phyloP scores from a whole-genome alignment of 1,140 invertebrate species.

The Micrasema longulum region DNA sequence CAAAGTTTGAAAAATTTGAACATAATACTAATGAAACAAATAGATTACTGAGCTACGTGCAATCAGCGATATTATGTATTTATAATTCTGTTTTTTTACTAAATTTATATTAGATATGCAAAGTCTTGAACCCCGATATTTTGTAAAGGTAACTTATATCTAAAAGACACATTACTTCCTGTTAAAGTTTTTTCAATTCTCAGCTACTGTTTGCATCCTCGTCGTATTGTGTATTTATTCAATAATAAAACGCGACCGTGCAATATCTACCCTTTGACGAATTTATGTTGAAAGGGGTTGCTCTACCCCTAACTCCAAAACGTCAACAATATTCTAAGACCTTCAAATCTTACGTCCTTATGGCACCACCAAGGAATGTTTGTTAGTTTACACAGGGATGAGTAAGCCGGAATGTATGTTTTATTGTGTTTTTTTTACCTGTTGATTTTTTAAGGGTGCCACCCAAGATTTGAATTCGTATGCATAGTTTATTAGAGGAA shows the following conservation, averaged over 20 bases:
- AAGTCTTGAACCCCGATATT: too few species aligned
- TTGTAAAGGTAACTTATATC: too few species aligned
- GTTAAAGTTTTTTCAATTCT: slow-evolving; percentile 16
- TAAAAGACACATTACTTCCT: slow-evolving; percentile 6
- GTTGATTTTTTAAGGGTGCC: slow-evolving; percentile 44
- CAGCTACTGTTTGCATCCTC: slow-evolving; percentile 14
- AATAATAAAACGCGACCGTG: slow-evolving; percentile 37
- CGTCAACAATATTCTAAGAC: not conserved
- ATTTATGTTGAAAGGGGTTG: slow-evolving; percentile 36
- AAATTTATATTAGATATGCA: too few species aligned
- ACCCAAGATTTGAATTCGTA: slow-evolving; percentile 26
- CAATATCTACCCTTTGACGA: slow-evolving; percentile 30
- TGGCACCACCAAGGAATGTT: not conserved
- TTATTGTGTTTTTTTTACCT: slow-evolving; percentile 53
- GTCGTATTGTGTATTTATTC: slow-evolving; percentile 24
- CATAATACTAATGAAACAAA: too few species aligned
- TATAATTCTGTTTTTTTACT: too few species aligned
- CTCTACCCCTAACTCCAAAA: not conserved
- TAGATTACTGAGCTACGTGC: too few species aligned
- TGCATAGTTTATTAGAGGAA: slow-evolving; percentile 28
- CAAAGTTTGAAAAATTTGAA: too few species aligned
- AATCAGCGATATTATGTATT: too few species aligned
- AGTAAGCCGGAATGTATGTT: slow-evolving; percentile 48
- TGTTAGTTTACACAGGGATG: slow-evolving; percentile 51
- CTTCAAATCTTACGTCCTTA: slow-evolving; percentile 9